Evolutionary conservation across 2,888 invertebrate genomes (phyloP).

Genomic region (Harmothoe impar): DNA sequence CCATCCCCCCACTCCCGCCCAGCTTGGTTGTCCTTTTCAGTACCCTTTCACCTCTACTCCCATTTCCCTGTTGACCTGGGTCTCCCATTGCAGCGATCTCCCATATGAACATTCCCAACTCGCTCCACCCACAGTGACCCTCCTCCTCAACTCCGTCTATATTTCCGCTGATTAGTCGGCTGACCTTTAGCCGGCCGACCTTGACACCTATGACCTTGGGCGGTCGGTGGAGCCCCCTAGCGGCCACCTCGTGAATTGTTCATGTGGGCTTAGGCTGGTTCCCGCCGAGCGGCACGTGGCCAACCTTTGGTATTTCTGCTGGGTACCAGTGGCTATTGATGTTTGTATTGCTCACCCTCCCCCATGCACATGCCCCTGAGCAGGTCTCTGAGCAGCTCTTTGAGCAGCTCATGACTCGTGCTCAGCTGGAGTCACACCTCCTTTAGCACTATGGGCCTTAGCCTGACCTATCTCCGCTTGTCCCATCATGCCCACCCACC

Average conservation of each 20-base stretch:
- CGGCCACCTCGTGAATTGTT: neutral
- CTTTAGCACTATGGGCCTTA: too few relatives aligned
- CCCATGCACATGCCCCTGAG: neutral
- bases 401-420: too few relatives aligned
- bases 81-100: neutral
- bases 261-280: neutral
- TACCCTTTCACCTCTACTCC: neutral
- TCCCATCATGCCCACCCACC: too few relatives aligned
- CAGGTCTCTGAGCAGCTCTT: too few relatives aligned
- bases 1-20: too few relatives aligned
- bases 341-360: neutral
- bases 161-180: neutral
- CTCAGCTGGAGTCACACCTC: too few relatives aligned
- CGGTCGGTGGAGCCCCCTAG: neutral
- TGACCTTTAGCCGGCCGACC: conserved; percentile 32
- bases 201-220: neutral
- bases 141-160: neutral
- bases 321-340: conserved; percentile 19
- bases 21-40: too few relatives aligned
- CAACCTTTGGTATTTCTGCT: conserved; percentile 29
- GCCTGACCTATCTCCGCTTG: too few relatives aligned
- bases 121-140: neutral
- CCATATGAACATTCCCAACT: neutral
- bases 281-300: neutral
- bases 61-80: neutral